phyloP scores from a whole-genome alignment of 2,888 invertebrate species.

The Anthoptus insignis region DNA sequence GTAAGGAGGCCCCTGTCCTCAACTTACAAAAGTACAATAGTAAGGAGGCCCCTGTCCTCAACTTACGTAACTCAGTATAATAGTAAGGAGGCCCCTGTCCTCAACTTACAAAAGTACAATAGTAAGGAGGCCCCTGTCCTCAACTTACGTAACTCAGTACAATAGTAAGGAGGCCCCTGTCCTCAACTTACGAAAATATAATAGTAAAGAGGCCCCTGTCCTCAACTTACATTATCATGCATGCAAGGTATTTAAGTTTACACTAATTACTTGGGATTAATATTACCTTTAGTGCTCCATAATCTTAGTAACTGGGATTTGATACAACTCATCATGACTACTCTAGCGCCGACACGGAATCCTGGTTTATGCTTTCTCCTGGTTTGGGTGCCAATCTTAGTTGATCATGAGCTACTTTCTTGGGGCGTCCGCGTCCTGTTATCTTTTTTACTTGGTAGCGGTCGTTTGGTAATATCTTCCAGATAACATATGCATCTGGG shows the following conservation, averaged over 20 bases:
- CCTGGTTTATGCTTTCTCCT: background rate
- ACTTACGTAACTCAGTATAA: background rate
- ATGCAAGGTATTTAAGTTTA: background rate
- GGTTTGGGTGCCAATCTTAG: slow-evolving; percentile 17
- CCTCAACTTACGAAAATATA: background rate
- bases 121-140: too few species aligned
- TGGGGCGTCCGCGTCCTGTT: slow-evolving; percentile 30
- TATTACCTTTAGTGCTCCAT: slow-evolving; percentile 2
- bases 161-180: slow-evolving; percentile 1
- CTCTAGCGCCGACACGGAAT: slow-evolving; percentile 7
- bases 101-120: too few species aligned
- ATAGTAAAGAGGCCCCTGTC: slow-evolving; percentile 1
- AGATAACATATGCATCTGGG: slow-evolving; percentile 34
- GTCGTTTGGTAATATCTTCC: slow-evolving; percentile 8
- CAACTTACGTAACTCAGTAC: background rate
- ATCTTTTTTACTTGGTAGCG: slow-evolving; percentile 1
- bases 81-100: background rate
- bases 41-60: slow-evolving; percentile 6
- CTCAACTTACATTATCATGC: background rate
- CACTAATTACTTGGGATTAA: background rate
- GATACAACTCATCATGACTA: background rate
- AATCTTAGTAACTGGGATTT: slow-evolving; percentile 1
- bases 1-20: too few species aligned
- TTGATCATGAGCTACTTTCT: slow-evolving; percentile 19
- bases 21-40: background rate